Percentiles rank a stretch among this genome's conserved stretches.
phyloP scores from a whole-genome alignment of 35 echinoderm and acorn worm species.

The Amphiura filiformis region DNA sequence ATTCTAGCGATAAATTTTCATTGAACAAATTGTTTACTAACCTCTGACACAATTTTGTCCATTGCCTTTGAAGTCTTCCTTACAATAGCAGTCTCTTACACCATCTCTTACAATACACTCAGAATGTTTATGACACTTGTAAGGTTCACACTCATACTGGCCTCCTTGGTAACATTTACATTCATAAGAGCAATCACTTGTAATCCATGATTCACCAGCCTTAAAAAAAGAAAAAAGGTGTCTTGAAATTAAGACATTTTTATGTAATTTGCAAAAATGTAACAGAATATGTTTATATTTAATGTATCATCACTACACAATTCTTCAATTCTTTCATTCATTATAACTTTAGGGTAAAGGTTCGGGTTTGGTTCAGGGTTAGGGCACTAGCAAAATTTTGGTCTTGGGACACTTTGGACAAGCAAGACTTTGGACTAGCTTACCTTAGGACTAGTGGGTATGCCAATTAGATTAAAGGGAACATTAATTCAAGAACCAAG shows the following conservation, averaged over 20 bases:
- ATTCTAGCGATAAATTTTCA: too few species aligned
- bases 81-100: too few species aligned
- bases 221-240: neutral
- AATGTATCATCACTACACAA: neutral
- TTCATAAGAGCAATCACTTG: constrained; percentile 11
- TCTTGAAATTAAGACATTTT: neutral
- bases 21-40: constrained; percentile 6
- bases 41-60: too few species aligned
- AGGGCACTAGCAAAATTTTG: neutral
- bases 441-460: neutral
- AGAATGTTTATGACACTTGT: too few species aligned
- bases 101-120: too few species aligned
- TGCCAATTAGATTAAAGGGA: neutral
- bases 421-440: neutral
- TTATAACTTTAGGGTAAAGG: neutral
- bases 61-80: too few species aligned
- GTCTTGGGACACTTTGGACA: neutral
- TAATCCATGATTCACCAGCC: constrained; percentile 35
- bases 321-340: neutral
- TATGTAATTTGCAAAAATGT: neutral
- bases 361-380: neutral
- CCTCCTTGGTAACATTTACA: constrained; percentile 57
- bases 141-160: constrained; percentile 21
- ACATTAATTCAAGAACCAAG: neutral
- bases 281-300: neutral